phyloP scores from a whole-genome alignment of 1,140 invertebrate species.

The Drosophila willistoni region DNA sequence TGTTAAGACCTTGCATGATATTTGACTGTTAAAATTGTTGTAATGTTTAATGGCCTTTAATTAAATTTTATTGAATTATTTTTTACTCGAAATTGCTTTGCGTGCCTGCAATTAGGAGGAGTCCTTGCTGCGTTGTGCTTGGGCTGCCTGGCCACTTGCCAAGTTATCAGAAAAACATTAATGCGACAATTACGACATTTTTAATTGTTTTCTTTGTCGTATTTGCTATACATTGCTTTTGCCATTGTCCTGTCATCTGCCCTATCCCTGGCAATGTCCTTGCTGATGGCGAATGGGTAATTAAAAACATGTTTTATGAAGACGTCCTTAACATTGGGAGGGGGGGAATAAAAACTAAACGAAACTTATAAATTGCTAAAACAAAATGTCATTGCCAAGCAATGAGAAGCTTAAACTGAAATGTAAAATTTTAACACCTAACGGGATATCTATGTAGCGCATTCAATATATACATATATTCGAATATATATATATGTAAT shows the following conservation, averaged over 20 bases:
- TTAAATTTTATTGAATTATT: constrained; percentile 66
- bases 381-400: background rate
- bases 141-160: constrained; percentile 48
- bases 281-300: constrained; percentile 58
- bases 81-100: constrained; percentile 45
- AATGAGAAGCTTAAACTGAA: background rate
- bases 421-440: background rate
- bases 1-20: constrained; percentile 38
- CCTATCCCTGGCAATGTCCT: constrained; percentile 24
- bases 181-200: constrained; percentile 76
- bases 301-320: constrained; percentile 74
- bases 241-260: constrained; percentile 38
- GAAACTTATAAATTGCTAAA: background rate
- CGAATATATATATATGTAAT: background rate
- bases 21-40: constrained; percentile 63
- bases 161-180: constrained; percentile 78
- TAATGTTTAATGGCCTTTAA: constrained; percentile 42
- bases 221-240: constrained; percentile 45
- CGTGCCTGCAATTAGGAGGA: constrained; percentile 52
- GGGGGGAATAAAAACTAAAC: constrained; percentile 14
- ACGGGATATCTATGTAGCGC: background rate
- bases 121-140: constrained; percentile 30
- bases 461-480: background rate
- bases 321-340: constrained; percentile 30
- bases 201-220: constrained; percentile 75